Evolutionary conservation across 2,113 vertebrate genomes (phyloP).

Genomic region (Nibea coibor): DNA sequence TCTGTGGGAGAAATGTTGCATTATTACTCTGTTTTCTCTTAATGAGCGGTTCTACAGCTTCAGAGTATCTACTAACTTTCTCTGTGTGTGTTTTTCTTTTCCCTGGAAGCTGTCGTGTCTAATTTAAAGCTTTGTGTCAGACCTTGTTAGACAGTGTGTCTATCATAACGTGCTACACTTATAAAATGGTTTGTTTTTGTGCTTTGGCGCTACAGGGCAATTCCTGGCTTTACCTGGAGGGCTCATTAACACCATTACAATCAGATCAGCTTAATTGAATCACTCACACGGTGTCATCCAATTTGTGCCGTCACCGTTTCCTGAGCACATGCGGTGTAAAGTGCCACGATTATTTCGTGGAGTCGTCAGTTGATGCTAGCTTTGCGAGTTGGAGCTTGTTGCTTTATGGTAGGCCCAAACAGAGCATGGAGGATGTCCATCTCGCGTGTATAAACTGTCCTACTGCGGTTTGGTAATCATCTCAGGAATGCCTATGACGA

Average conservation of each 20-base stretch:
- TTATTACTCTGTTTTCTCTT: conserved; percentile 22
- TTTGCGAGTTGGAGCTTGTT: conserved; percentile 1
- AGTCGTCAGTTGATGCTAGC: background rate
- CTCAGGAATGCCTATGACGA: too few relatives aligned
- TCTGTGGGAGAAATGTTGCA: conserved; percentile 30
- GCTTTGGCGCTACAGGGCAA: background rate
- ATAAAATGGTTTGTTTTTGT: conserved; percentile 17
- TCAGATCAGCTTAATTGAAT: too few relatives aligned
- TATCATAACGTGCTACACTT: background rate
- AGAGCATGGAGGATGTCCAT: background rate
- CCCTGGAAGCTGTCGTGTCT: conserved; percentile 36
- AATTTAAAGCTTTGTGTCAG: conserved; percentile 33
- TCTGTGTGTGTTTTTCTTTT: conserved; percentile 17
- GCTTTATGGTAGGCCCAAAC: background rate
- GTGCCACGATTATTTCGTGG: background rate
- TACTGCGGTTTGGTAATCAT: too few relatives aligned
- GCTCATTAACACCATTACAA: too few relatives aligned
- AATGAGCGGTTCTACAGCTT: conserved; percentile 33
- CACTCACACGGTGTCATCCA: too few relatives aligned
- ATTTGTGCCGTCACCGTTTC: background rate
- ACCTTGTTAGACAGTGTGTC: conserved; percentile 10
- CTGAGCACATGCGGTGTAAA: too few relatives aligned
- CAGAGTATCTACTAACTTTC: conserved; percentile 29
- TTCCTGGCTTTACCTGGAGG: background rate
- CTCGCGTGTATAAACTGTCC: too few relatives aligned